phyloP scores from a whole-genome alignment of 1,140 invertebrate genomes.

The Sesamia nonagrioides region DNA sequence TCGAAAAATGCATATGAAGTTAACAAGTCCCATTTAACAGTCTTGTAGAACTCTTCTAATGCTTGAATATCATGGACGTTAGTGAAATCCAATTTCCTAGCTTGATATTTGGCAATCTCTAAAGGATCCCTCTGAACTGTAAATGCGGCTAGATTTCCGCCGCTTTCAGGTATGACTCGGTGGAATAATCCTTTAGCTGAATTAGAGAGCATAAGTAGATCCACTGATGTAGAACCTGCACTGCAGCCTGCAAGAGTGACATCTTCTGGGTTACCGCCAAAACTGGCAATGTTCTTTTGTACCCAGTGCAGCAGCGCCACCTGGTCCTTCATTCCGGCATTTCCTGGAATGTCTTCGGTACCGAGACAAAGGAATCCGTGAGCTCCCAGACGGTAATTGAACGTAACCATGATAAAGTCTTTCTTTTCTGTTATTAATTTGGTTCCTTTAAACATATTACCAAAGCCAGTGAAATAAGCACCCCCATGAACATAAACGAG shows the following conservation, averaged over 20 bases:
- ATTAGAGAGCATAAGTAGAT: slow-evolving; percentile 58
- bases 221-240: slow-evolving; percentile 55
- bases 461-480: slow-evolving; percentile 57
- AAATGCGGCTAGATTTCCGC: slow-evolving; percentile 48
- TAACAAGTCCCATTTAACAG: slow-evolving; percentile 44
- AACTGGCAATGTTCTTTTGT: slow-evolving; percentile 55
- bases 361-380: slow-evolving; percentile 64
- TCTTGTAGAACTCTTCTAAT: slow-evolving; percentile 64
- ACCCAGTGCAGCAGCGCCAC: slow-evolving; percentile 61
- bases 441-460: slow-evolving; percentile 34
- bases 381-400: slow-evolving; percentile 62
- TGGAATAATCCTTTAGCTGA: slow-evolving; percentile 56
- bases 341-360: slow-evolving; percentile 61
- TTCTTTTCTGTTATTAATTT: slow-evolving; percentile 55
- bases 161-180: slow-evolving; percentile 63
- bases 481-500: slow-evolving; percentile 70
- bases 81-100: slow-evolving; percentile 52
- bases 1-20: slow-evolving; percentile 21
- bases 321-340: slow-evolving; percentile 67
- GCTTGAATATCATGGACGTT: slow-evolving; percentile 56
- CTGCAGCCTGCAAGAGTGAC: slow-evolving; percentile 59
- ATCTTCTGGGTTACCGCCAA: slow-evolving; percentile 65
- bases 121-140: slow-evolving; percentile 61
- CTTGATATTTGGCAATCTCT: slow-evolving; percentile 57
- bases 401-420: slow-evolving; percentile 58